Base-by-base conservation (phyloP, 2,888 invertebrate species). In the Troides oblongomaculatus region DNA sequence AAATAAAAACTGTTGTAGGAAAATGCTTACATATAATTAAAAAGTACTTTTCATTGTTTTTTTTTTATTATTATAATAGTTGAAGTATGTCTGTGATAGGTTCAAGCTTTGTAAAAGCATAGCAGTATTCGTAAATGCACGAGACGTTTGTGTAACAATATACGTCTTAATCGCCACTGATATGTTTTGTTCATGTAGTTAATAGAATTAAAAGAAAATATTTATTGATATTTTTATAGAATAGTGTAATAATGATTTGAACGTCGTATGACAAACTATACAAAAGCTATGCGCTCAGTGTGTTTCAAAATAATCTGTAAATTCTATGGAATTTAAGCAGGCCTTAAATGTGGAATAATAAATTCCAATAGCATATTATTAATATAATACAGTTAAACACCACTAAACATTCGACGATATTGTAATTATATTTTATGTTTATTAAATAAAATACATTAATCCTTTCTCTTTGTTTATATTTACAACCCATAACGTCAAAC, bases 111-210 rank as follows among this genome's bases (percentile, higher is more conserved):
- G 79, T 83, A 81, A 88, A 89, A 83, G 84, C 80, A 77, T 80
- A 81, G 81, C 88, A 89, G 88, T 90, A 90, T 90, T 90, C 80
- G 84, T 86, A 25, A 84, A 79, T 81, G 82, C 84, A 81, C 79
- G 80, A 79, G 46, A 80, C 79, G 78, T 74, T 46, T 76, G 74
- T 73, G 76, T 60, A 77, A 73, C 73, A 74, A 75, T 74, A 76
- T 76, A 72, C 75, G 74, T 78, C 77, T 74, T 69, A 75, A 71
- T 30, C 78, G 75, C 72, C 59, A 62, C 17, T 74, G 73, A 77
- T 74, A 71, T 72, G 67, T 71, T 71, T 74, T 72, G 36, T 77
- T 75, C 75, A 78, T 81, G 76, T 80, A 77, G 77, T 78, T 74
- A 75, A 80, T 78, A 75, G 78, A 81, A 83, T 78, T 82, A 78